Base-by-base conservation (phyloP, 2,113 vertebrate genomes). In the Harpagus bidentatus region DNA sequence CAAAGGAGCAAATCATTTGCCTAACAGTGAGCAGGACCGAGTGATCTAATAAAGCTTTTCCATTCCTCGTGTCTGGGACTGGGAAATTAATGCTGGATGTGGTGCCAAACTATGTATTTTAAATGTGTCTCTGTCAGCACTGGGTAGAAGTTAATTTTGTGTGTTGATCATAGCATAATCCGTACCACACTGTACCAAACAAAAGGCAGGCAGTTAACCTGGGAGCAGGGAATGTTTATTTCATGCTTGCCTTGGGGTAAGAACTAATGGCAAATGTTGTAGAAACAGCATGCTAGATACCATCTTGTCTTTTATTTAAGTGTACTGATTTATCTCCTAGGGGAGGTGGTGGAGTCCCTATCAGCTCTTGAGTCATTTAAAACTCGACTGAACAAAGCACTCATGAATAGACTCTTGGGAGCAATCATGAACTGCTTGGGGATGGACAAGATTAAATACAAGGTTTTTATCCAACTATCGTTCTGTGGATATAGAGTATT, bases 271-370 rank as follows among this genome's bases (percentile, higher is more conserved):
- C 55, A 92, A 93, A 94, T 59, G 81, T 90, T 94, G 89, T 86
- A 91, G 95, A 86, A 96, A 77, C 93, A 96, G 94, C 95, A 78
- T 87, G 93, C 89, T 88, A 97, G 97, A 97, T 97, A 97, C 91
- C 93, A 96, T 97, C 97, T 97, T 95, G 95, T 83, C 94, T 97
- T 95, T 95, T 96, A 97, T 97, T 93, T 96, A 97, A 97, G 93
- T 66, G 74, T 73, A 96, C 97, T 97, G 96, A 96, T 97, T 97
- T 96, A 97, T 96, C 95, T 96, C 95, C 94, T 94, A 3, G 3
- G 74, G 94, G 95, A 96, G 91, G 87, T 91, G 94, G 59, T 95
- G 55, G 74, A 94, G 94, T 90, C 89, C 94, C 96, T 97, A 93
- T 96, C 94, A 93, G 94, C 95, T 95, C 84, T 55, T 10, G 89